Evolutionary conservation across 2,888 invertebrate species (phyloP), one percentile per base, ranked within the genome.

Genomic region (Troglohyphantes excavatus): DNA sequence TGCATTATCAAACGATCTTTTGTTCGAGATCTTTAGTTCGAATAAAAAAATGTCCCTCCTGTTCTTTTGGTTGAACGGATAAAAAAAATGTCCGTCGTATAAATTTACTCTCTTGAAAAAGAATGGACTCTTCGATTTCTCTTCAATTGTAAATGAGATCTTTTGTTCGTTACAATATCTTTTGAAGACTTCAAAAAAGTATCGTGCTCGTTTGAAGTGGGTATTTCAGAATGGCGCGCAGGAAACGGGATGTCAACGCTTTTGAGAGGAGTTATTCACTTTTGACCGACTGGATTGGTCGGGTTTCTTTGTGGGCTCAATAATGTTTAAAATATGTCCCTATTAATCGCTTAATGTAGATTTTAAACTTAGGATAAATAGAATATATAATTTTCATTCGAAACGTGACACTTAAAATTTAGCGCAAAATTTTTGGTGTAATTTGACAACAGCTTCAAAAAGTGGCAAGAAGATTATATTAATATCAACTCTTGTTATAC

Each of bases 131-230:
- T 78, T 78, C 78, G 63, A 78, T 65, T 65, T 78, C 78, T 65
- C 65, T 78, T 78, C 78, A 78, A 39, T 17, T 78, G 78, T 78
- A 78, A 78, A 78, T 78, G 78, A 65, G 23, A n/a, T 26, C 43
- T 65, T 78, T 78, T 78, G 78, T 78, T 43, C 17, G 65, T 75
- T 17, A 19, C 21, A 19, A 29, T 61, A 46, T 73, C 27, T 53
- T 13, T 61, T 13, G 13, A 29, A 17, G 26, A 29, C 26, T 46
- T 46, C 72, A 46, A 21, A 26, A 39, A 53, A 53, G 53, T 17
- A n/a, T 5, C 53, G 5, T 17, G 2, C 1, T 17, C 5, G 53
- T 53, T 53, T 53, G 53, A 53, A 53, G 3, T 53, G 53, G 39
- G 3, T 53, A 53, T 53, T 53, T 53, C 17, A 53, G 9, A 53